A percentile compares a stretch with the other conserved stretches of the same genome.
These are phyloP conservation scores for Norana najaformis DNA, from an alignment of 2,888 invertebrate species.

Conservation along the genomic window DNA sequence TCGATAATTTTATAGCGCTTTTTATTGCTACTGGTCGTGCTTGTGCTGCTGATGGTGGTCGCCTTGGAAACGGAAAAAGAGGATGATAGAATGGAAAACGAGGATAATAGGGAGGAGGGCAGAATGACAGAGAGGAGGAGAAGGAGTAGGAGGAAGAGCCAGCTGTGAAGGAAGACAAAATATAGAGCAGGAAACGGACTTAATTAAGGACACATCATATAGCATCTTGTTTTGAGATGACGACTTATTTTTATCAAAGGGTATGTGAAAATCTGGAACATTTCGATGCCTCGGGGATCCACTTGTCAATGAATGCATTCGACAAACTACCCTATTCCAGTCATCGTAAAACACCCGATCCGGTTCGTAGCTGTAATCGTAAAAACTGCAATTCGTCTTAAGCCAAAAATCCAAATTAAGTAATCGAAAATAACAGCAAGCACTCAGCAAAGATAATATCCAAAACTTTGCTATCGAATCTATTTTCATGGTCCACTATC, in stretches of 20 bases:
- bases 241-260: background rate
- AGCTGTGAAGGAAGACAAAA: background rate
- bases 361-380: background rate
- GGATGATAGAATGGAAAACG: background rate
- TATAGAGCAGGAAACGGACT: background rate
- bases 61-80: background rate
- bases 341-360: background rate
- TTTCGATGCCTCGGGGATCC: background rate
- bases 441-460: no score
- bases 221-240: no score
- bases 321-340: background rate
- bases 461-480: no score
- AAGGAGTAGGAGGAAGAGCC: background rate
- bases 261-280: background rate
- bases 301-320: background rate
- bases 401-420: no score
- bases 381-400: background rate
- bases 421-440: no score
- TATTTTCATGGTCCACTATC: no score
- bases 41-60: background rate
- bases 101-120: background rate
- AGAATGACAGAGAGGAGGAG: background rate
- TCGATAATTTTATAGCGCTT: conserved; percentile 13
- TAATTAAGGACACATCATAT: background rate
- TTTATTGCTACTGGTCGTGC: background rate